phyloP scores from a whole-genome alignment of 2,888 invertebrate species.

The Agriopis marginaria region DNA sequence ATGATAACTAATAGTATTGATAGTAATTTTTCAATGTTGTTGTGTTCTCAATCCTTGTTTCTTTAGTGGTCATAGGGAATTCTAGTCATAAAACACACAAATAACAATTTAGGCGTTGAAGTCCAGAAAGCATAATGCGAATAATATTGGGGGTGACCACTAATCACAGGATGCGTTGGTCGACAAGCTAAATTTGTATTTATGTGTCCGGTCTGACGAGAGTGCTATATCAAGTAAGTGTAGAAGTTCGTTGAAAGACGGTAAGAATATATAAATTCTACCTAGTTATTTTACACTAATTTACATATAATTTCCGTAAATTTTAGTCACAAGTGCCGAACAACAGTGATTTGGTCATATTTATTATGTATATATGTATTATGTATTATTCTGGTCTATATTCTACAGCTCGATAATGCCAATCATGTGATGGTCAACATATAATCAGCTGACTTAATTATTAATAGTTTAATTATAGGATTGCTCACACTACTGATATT shows the following conservation, averaged over 20 bases:
- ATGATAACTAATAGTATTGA: too few species aligned
- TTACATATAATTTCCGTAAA: background rate
- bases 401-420: too few species aligned
- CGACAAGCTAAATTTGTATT: constrained; percentile 77
- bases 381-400: too few species aligned
- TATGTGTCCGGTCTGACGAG: constrained; percentile 69
- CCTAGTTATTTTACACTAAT: background rate
- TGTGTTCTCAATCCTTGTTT: background rate
- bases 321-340: background rate
- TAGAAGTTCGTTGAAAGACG: constrained; percentile 9
- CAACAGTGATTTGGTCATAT: too few species aligned
- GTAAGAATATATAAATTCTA: background rate
- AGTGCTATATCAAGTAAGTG: background rate
- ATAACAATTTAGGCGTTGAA: constrained; percentile 23
- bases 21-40: too few species aligned
- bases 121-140: constrained; percentile 24
- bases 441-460: background rate
- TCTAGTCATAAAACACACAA: constrained; percentile 3
- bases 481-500: background rate
- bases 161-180: constrained; percentile 63
- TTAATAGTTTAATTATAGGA: constrained; percentile 11
- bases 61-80: background rate
- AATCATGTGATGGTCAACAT: background rate
- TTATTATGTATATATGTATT: too few species aligned
- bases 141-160: constrained; percentile 37